These are phyloP conservation scores for Sisyra terminalis DNA, from an alignment of 2,888 invertebrate genomes.

Conservation along the genomic window DNA sequence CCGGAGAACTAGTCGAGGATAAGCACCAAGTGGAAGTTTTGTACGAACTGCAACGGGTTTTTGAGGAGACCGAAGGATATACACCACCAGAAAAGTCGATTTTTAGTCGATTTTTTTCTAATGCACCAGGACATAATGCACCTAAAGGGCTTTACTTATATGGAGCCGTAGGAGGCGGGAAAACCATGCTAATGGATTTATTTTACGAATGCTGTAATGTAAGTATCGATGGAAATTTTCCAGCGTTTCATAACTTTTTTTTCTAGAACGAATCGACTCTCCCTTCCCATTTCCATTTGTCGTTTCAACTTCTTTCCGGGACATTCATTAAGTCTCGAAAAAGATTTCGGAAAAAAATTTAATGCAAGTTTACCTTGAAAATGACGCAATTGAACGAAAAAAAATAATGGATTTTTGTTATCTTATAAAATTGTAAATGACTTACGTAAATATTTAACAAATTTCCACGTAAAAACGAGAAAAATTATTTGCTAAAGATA, in stretches of 20 bases:
- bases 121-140: constrained; percentile 20
- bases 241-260: constrained; percentile 1
- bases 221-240: constrained; percentile 10
- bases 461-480: too few relatives aligned
- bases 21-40: constrained; percentile 55
- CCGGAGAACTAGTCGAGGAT: constrained; percentile 46
- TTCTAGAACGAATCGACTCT: too few relatives aligned
- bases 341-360: background rate
- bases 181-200: constrained; percentile 98
- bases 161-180: constrained; percentile 89
- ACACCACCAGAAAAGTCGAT: constrained; percentile 29
- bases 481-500: too few relatives aligned
- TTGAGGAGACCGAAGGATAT: constrained; percentile 43
- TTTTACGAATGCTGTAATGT: constrained; percentile 69
- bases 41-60: constrained; percentile 49
- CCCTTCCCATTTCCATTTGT: constrained; percentile 17
- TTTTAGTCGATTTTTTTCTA: constrained; percentile 24
- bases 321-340: background rate
- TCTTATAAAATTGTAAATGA: too few relatives aligned
- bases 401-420: too few relatives aligned
- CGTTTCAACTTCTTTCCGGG: background rate
- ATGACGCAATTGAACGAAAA: too few relatives aligned
- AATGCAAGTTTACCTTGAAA: too few relatives aligned
- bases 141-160: constrained; percentile 76
- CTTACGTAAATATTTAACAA: too few relatives aligned